Evolutionary conservation across 2,888 invertebrate species (phyloP), one percentile per base, ranked within the genome.

Genomic region (Dryobotodes eremita): DNA sequence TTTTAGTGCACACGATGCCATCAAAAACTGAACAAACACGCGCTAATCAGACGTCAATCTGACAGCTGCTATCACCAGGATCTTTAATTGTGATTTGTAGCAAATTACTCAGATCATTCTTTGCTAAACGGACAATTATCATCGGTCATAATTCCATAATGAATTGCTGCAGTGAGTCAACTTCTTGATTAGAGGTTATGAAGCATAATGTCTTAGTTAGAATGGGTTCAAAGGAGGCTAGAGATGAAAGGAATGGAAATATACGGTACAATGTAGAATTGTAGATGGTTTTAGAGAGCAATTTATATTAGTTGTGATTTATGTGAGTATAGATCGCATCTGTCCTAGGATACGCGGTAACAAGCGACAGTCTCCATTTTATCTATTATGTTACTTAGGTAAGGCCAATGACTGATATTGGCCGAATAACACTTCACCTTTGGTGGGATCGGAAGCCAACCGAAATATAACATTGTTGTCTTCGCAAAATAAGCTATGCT

Each of bases 11-110:
- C 71, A 80, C 64, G 80, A 77, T 83, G 83, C 59, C 80, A 86
- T 84, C 76, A 79, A 79, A 80, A 78, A 82, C 71, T 69, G 73
- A 80, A 75, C 79, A 78, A 70, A 82, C 71, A 86, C 84, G 86
- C 80, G 82, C 75, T 86, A 90, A 91, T 90, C 90, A 82, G 79
- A 83, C 77, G 88, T 92, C 92, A 90, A 93, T 92, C 92, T 93
- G 92, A 92, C 91, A 88, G 86, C 84, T 79, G 68, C 79, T 89
- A 91, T 92, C 92, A 82, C 81, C 68, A 73, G 71, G 85, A 89
- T 88, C 91, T 88, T 83, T 86, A 88, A 91, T 91, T 90, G 87
- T 88, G 89, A 90, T 90, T 90, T 90, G 88, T 89, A 86, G 85
- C 91, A 92, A 92, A 85, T 85, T 88, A 88, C 86, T 78, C 87